A percentile compares a stretch with the other conserved stretches of the same genome.
These are phyloP conservation scores for Beris morrisii DNA, from an alignment of 2,888 invertebrate genomes.

Conservation along the genomic window DNA sequence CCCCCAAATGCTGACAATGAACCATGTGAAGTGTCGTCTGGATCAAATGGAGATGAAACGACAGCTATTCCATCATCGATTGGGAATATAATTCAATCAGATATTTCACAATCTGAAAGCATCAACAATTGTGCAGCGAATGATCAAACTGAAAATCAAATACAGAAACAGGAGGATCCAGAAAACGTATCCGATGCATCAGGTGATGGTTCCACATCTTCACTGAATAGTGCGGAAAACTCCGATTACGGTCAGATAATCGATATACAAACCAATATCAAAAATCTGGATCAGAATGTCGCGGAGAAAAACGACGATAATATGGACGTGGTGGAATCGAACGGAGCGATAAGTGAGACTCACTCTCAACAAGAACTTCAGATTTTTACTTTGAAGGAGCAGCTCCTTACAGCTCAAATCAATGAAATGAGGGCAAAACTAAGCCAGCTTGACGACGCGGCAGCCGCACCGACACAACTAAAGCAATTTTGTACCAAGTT, in stretches of 20 bases:
- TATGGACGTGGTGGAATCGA: background rate
- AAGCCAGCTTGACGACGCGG: slow-evolving; percentile 5
- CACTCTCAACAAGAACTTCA: too few species aligned
- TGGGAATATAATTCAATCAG: too few species aligned
- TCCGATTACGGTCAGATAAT: background rate
- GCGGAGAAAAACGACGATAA: background rate
- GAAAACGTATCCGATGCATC: too few species aligned
- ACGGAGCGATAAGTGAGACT: background rate
- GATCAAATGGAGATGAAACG: too few species aligned
- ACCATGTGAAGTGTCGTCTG: too few species aligned
- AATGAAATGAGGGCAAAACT: background rate
- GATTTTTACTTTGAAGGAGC: background rate
- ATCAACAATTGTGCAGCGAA: too few species aligned
- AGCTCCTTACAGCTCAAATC: background rate
- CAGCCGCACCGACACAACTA: background rate
- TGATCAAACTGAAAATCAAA: too few species aligned
- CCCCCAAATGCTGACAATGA: too few species aligned
- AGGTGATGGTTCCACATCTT: background rate
- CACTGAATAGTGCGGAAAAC: background rate
- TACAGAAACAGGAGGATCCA: too few species aligned
- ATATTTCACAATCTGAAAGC: too few species aligned
- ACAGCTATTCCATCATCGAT: too few species aligned
- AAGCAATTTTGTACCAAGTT: background rate
- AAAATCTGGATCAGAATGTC: background rate
- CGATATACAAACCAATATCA: background rate